Percentiles rank a stretch among this genome's conserved stretches.
phyloP scores from a whole-genome alignment of 2,888 invertebrate species.

The Coleophora flavipennella region DNA sequence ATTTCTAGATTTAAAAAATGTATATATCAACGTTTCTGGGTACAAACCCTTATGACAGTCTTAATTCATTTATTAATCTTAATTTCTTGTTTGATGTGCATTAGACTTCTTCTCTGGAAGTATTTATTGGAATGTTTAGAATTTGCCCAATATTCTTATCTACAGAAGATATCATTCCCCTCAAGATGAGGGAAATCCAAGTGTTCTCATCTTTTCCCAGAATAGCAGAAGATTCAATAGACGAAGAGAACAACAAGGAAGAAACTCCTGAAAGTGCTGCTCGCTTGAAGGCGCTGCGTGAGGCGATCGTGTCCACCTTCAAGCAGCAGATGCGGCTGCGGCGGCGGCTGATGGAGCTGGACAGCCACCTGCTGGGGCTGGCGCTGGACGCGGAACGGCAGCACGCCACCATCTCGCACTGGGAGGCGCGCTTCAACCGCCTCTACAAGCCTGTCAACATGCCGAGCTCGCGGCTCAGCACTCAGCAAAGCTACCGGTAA shows the following conservation, averaged over 20 bases:
- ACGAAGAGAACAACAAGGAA: slow-evolving; percentile 37
- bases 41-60: too few species aligned
- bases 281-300: slow-evolving; percentile 79
- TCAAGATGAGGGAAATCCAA: too few species aligned
- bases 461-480: slow-evolving; percentile 71
- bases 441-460: slow-evolving; percentile 76
- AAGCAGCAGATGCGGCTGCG: slow-evolving; percentile 94
- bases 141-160: too few species aligned
- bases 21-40: too few species aligned
- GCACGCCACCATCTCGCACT: slow-evolving; percentile 90
- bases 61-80: too few species aligned
- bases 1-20: too few species aligned
- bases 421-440: slow-evolving; percentile 88
- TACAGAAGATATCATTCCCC: too few species aligned
- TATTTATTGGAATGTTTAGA: too few species aligned
- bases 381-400: slow-evolving; percentile 92
- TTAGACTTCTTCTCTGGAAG: too few species aligned
- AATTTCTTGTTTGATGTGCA: too few species aligned
- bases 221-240: slow-evolving; percentile 44
- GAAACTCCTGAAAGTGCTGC: slow-evolving; percentile 44
- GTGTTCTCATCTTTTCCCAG: slow-evolving; percentile 25
- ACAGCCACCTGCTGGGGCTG: slow-evolving; percentile 88
- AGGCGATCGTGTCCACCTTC: slow-evolving; percentile 90
- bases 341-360: slow-evolving; percentile 89
- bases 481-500: slow-evolving; percentile 75